Evolutionary conservation across 2,888 invertebrate species (phyloP).

Genomic region (Epirrhoe tristata): DNA sequence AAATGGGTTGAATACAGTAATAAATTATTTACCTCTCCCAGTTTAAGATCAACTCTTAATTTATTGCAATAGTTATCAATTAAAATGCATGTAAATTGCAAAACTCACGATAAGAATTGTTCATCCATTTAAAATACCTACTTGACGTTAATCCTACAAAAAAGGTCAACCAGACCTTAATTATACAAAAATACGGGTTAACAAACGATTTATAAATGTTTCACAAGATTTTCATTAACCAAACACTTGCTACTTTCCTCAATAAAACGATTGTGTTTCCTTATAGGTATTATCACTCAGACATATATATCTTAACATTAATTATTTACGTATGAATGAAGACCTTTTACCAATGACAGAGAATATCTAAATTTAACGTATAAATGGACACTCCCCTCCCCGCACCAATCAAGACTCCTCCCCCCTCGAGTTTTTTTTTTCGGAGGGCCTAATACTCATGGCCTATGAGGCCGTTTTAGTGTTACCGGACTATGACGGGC

Average conservation of each 20-base stretch:
- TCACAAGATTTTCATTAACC: constrained; percentile 7
- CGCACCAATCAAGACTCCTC: no score
- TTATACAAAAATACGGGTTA: constrained; percentile 19
- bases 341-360: background rate
- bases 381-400: no score
- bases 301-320: constrained; percentile 7
- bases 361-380: no score
- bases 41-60: background rate
- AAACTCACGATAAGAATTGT: constrained; percentile 5
- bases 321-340: background rate
- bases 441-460: no score
- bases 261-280: constrained; percentile 1
- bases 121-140: constrained; percentile 25
- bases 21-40: background rate
- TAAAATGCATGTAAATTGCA: background rate
- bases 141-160: constrained; percentile 24
- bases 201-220: constrained; percentile 8
- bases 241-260: constrained; percentile 10
- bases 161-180: constrained; percentile 33
- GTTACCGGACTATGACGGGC: no score
- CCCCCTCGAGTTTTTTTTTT: no score
- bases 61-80: background rate
- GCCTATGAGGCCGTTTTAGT: no score
- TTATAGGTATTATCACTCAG: constrained; percentile 4
- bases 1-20: no score